Base-by-base conservation (phyloP, 1,140 invertebrate species). In the Venturia canescens region DNA sequence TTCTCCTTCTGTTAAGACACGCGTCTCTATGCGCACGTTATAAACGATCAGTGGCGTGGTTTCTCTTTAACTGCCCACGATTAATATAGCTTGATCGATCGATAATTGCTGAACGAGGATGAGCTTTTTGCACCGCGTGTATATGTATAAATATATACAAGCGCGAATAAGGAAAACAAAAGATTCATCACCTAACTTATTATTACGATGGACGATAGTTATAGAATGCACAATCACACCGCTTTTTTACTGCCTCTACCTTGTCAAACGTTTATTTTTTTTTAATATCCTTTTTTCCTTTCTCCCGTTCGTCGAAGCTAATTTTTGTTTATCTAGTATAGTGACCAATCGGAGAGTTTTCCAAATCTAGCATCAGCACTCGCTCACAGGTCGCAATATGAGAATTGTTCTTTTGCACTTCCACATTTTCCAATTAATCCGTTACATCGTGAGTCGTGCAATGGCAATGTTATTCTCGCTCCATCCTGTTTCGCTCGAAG, bases 121-220 rank as follows among this genome's bases (percentile, higher is more conserved):
- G 53, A 57, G 18, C 53, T 23, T 18, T 57, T 57, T 57, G 21
- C 21, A 57, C 18, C 21, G 21, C 21, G 53, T 57, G 53, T 57
- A 23, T 57, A 57, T 57, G 21, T 57, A 57, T 9, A 53, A 3
- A 57, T 57, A 57, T 57, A 57, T 27, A 66, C 70, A 72, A 72
- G 70, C 38, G 70, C 34, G 70, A 72, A 15, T 72, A 72, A 72
- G n/a, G 21, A 72, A 72, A 72, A 72, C 11, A 72, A 72, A 72
- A 38, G 67, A 70, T 38, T 70, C 29, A 72, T 72, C 70, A 48
- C 70, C 38, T 72, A 66, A 44, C 16, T 57, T 57, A 57, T 57
- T 57, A 48, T 48, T 72, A 72, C 38, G 38, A 72, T 72, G 70
- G 70, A 72, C 70, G 70, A 72, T 50, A 72, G 38, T 72, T 72